These are phyloP conservation scores for Gymnosoma rotundatum DNA, from an alignment of 2,888 invertebrate species.

Conservation along the genomic window DNA sequence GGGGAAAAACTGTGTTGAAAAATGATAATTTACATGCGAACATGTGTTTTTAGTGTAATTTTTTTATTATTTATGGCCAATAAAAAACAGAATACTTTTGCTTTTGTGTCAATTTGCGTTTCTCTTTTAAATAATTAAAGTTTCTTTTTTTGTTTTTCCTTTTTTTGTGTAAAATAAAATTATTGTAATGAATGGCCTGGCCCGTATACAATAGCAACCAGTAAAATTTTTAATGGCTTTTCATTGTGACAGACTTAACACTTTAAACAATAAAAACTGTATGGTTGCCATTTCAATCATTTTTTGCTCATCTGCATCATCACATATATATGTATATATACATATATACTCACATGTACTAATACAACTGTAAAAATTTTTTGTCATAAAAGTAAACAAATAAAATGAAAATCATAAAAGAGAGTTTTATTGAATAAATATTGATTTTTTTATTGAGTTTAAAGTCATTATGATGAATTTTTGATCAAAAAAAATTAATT, in stretches of 20 bases:
- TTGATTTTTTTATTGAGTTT: not conserved
- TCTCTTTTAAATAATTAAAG: slow-evolving; percentile 31
- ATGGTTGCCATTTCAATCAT: slow-evolving; percentile 8
- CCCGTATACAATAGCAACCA: slow-evolving; percentile 18
- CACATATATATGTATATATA: not conserved
- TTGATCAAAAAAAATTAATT: not conserved
- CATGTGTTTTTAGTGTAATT: not conserved
- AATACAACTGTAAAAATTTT: not conserved
- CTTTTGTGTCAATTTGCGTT: slow-evolving; percentile 47
- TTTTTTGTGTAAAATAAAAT: slow-evolving; percentile 43
- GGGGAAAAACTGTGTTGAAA: not conserved
- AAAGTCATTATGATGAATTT: slow-evolving; percentile 3
- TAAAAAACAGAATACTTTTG: slow-evolving; percentile 33
- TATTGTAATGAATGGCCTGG: slow-evolving; percentile 41
- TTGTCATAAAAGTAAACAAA: slow-evolving; percentile 17
- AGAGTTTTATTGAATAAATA: slow-evolving; percentile 30
- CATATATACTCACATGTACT: not conserved
- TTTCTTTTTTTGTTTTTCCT: not conserved
- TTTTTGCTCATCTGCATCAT: not conserved
- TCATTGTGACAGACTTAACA: slow-evolving; percentile 33
- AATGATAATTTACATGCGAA: not conserved
- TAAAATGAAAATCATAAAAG: slow-evolving; percentile 30
- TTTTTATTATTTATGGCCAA: not conserved
- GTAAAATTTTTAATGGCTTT: slow-evolving; percentile 22
- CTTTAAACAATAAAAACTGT: slow-evolving; percentile 48